Conservation (phyloP, 2,797 vertebrate species). For the Malurus leucopterus region DNA sequence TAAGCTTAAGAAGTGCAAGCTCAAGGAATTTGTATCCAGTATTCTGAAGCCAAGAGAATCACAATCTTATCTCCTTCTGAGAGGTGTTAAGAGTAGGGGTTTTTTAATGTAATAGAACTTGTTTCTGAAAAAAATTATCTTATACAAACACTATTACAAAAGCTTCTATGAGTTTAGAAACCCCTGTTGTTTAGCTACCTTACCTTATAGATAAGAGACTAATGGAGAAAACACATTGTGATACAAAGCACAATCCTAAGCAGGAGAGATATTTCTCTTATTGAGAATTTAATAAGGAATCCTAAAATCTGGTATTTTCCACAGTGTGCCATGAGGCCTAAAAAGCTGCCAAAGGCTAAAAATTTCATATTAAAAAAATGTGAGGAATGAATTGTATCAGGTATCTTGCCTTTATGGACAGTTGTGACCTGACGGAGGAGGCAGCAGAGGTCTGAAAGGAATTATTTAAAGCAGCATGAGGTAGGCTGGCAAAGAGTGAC, state of each 20-base stretch:
- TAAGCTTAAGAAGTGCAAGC: neutral
- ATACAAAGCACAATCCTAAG: neutral
- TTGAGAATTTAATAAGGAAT: neutral
- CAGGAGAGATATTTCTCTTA: neutral
- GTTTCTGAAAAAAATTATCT: neutral
- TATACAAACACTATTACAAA: neutral
- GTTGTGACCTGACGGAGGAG: neutral
- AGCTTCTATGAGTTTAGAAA: neutral
- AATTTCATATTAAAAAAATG: neutral
- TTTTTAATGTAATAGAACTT: neutral
- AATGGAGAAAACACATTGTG: neutral
- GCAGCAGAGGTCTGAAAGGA: neutral
- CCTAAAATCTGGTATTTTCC: neutral
- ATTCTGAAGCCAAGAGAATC: neutral
- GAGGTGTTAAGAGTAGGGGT: neutral
- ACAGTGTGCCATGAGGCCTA: neutral
- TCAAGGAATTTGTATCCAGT: conserved; percentile 2
- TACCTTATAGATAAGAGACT: neutral
- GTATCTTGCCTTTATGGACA: neutral
- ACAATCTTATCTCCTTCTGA: neutral
- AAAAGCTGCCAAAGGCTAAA: neutral
- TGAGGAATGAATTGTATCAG: neutral
- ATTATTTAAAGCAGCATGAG: neutral
- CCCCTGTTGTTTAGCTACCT: neutral
- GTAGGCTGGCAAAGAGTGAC: neutral